These are phyloP conservation scores for Brachionus rubens DNA, from an alignment of 1,140 invertebrate genomes.

Conservation along the genomic window DNA sequence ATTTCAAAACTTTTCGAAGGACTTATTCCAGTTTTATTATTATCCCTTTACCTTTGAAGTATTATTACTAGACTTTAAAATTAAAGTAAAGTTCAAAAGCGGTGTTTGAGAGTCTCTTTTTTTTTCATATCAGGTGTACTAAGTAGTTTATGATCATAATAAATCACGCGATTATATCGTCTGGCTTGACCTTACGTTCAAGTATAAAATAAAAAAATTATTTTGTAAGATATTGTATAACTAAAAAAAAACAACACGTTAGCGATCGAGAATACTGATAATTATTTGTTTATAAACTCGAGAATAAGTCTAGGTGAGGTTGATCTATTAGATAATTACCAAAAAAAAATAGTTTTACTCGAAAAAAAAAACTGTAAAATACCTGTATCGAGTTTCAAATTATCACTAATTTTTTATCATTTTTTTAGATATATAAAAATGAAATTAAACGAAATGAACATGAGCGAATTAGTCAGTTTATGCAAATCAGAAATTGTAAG, in stretches of 20 bases:
- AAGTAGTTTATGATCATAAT: background rate
- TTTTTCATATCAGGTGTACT: no score
- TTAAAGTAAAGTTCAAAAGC: no score
- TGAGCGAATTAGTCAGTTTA: constrained; percentile 35
- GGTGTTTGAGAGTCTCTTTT: no score
- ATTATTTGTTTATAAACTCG: constrained; percentile 31
- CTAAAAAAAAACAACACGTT: no score
- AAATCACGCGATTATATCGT: background rate
- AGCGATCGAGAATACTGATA: constrained; percentile 19
- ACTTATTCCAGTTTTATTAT: no score
- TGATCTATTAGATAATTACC: constrained; percentile 33
- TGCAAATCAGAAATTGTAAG: constrained; percentile 44
- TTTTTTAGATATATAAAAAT: constrained; percentile 20
- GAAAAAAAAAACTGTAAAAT: background rate
- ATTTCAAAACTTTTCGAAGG: no score
- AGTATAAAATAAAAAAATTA: background rate
- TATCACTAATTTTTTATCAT: background rate
- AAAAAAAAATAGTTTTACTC: no score
- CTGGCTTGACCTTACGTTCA: background rate
- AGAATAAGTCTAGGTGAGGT: constrained; percentile 33
- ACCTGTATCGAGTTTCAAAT: constrained; percentile 1
- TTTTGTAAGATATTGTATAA: no score
- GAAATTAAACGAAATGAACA: constrained; percentile 8
- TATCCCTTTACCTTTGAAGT: no score
- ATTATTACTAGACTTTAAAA: no score